Conservation (phyloP, 1,140 invertebrate species). For the Leptinotarsa lineolata region DNA sequence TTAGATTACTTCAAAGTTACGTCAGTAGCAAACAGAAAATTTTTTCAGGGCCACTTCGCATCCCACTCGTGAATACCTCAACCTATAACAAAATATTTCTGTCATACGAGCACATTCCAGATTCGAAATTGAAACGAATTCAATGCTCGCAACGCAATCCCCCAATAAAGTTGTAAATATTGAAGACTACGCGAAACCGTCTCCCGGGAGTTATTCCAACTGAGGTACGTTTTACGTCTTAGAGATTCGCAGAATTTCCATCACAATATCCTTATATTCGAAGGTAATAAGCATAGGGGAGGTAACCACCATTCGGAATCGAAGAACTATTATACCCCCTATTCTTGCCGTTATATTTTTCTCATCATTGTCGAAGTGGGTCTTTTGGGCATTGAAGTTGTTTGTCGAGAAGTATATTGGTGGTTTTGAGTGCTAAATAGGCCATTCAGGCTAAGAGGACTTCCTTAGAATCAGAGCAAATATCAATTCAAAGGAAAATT, state of each 20-base stretch:
- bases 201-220: background rate
- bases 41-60: too few species aligned
- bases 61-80: too few species aligned
- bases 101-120: too few species aligned
- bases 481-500: background rate
- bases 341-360: slow-evolving; percentile 3
- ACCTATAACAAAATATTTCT: too few species aligned
- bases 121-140: background rate
- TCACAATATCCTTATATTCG: slow-evolving; percentile 22
- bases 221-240: slow-evolving; percentile 8
- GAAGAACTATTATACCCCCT: background rate
- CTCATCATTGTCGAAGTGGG: slow-evolving; percentile 5
- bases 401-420: background rate
- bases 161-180: slow-evolving; percentile 10
- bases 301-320: background rate
- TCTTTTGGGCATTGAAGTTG: slow-evolving; percentile 9
- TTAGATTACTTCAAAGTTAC: too few species aligned
- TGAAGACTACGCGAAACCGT: slow-evolving; percentile 7
- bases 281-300: background rate
- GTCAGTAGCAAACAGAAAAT: too few species aligned
- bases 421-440: background rate
- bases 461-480: background rate
- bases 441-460: background rate
- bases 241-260: slow-evolving; percentile 15
- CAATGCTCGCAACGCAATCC: background rate